Evolutionary conservation across 2,797 vertebrate genomes (phyloP), one percentile per base, ranked within the genome.

Genomic region (Microcaecilia unicolor): DNA sequence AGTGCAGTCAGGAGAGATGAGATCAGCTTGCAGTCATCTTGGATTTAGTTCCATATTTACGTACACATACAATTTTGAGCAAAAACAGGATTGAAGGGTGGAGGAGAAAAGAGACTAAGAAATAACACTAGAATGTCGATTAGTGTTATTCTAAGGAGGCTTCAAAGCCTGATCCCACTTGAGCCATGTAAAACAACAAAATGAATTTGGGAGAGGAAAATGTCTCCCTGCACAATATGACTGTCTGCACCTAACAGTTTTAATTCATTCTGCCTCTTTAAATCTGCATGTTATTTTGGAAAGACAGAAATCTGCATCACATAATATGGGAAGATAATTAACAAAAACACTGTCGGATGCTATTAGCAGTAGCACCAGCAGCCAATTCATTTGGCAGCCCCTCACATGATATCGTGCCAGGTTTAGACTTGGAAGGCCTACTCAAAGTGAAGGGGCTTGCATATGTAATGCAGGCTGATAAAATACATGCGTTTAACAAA

Each of bases 201-300:
- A 24, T 23, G 25, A 60, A 48, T 43, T 21, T 12, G 22, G 46
- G 37, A 53, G 41, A 33, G 34, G 27, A 48, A 6, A 8, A 26
- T 47, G 46, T 48, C 45, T 46, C 30, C 31, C 53, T 37, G 70
- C 37, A 37, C 54, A 15, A 11, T 30, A 62, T 45, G 53, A 9
- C 28, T 61, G 51, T 57, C 32, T 51, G 37, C 38, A 44, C 41
- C 58, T 73, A 72, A 78, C 61, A 70, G 70, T 80, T 81, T 74
- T 78, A 74, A 83, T 75, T 79, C 63, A 67, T 79, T 74, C 67
- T 61, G 48, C 58, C 67, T 70, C 58, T 77, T 76, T 64, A 65
- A 64, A 69, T 70, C 59, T 58, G 47, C 44, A 51, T 55, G 37
- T 46, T 72, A 33, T 62, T 74, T 65, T 61, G 62, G 49, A 73